Conservation (phyloP, 2,888 invertebrate genomes). For the Ochropacha duplaris region DNA sequence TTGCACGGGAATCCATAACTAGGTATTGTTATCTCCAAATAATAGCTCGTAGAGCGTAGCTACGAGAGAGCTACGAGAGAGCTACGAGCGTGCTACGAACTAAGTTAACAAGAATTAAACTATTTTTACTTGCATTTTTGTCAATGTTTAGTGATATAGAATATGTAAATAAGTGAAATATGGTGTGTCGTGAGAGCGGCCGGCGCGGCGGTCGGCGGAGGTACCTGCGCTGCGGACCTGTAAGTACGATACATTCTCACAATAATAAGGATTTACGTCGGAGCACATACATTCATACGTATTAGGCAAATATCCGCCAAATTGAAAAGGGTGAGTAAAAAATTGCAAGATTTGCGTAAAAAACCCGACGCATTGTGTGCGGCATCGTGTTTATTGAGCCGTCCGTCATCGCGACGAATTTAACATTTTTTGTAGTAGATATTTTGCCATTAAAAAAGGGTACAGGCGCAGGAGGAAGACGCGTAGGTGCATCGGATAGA, state of each 20-base stretch:
- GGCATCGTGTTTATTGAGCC: conserved; percentile 8
- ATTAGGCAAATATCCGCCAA: conserved; percentile 46
- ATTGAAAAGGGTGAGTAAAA: conserved; percentile 32
- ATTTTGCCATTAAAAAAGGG: conserved; percentile 43
- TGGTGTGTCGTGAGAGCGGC: conserved; percentile 14
- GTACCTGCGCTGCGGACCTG: conserved; percentile 35
- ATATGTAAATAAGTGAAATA: background rate
- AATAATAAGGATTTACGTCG: conserved; percentile 41
- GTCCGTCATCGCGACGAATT: conserved; percentile 38
- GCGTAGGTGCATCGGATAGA: conserved; percentile 27
- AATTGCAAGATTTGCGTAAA: conserved; percentile 21
- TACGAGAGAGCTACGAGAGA: conserved; percentile 21
- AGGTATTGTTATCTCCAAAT: background rate
- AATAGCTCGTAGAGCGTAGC: conserved; percentile 10
- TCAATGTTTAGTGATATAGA: background rate
- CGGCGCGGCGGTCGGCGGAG: conserved; percentile 19
- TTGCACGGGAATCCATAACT: too few species aligned
- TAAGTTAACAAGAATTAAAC: background rate
- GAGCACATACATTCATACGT: conserved; percentile 12
- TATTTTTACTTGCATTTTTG: background rate
- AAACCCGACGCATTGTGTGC: conserved; percentile 30
- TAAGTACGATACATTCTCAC: conserved; percentile 37
- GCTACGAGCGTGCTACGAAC: conserved; percentile 29
- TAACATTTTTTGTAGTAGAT: conserved; percentile 33
- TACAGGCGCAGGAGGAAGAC: conserved; percentile 44